Conservation (phyloP, 2,888 invertebrate genomes). For the Agrochola lychnidis region DNA sequence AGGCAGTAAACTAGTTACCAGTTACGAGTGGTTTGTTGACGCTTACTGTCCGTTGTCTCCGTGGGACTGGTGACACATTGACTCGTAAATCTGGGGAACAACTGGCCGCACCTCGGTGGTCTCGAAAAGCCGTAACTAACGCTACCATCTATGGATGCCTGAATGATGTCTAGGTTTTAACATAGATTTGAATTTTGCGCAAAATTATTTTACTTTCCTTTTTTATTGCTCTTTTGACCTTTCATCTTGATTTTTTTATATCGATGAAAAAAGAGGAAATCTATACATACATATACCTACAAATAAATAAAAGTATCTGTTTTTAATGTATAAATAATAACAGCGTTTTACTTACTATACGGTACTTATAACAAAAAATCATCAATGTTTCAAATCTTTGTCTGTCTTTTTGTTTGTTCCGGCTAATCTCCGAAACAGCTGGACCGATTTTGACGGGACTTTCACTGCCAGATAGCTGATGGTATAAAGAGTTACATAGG, state of each 20-base stretch:
- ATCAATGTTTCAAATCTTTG: too few relatives aligned
- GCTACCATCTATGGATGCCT: conserved; percentile 5
- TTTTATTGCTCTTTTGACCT: neutral
- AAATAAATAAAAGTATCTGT: too few relatives aligned
- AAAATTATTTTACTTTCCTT: neutral
- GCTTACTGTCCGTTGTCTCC: conserved; percentile 15
- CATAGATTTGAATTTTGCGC: neutral
- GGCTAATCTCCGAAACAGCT: too few relatives aligned
- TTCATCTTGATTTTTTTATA: neutral
- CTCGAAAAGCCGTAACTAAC: conserved; percentile 16
- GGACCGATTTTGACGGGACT: too few relatives aligned
- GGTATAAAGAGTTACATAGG: too few relatives aligned
- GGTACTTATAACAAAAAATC: too few relatives aligned
- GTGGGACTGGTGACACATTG: conserved; percentile 19
- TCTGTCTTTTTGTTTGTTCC: too few relatives aligned
- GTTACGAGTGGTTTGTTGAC: conserved; percentile 36
- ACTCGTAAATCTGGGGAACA: conserved; percentile 37
- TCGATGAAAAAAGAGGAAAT: neutral
- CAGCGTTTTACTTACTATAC: too few relatives aligned
- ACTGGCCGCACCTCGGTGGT: conserved; percentile 12
- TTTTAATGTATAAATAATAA: too few relatives aligned
- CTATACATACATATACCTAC: too few relatives aligned
- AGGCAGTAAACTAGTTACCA: conserved; percentile 12
- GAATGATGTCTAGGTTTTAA: conserved; percentile 4
- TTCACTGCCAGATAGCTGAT: too few relatives aligned